Evolutionary conservation across 2,888 invertebrate genomes (phyloP).

Genomic region (Chrysodeixis includens): DNA sequence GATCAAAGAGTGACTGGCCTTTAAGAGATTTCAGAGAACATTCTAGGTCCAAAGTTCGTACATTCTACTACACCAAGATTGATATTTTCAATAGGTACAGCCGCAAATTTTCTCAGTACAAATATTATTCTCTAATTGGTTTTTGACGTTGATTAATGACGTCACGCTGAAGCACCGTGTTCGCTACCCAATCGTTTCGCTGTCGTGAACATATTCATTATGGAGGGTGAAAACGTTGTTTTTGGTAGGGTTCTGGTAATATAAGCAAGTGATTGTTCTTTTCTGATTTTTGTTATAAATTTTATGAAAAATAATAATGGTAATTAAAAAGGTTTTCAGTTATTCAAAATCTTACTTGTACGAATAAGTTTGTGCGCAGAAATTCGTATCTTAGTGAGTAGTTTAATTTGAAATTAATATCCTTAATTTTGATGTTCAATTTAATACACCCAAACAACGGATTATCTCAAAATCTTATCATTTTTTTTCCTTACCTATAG

Average conservation of each 20-base stretch:
- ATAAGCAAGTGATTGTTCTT: conserved; percentile 25
- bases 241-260: conserved; percentile 29
- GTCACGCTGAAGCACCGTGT: conserved; percentile 33
- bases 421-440: no score
- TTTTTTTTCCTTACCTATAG: no score
- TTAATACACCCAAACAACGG: no score
- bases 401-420: no score
- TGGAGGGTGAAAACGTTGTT: conserved; percentile 47
- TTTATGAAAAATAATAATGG: no score
- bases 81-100: conserved; percentile 41
- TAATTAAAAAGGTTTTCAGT: no score
- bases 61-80: conserved; percentile 25
- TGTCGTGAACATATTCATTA: conserved; percentile 72
- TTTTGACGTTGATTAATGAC: conserved; percentile 60
- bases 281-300: not conserved
- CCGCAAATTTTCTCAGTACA: conserved; percentile 26
- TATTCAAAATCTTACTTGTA: no score
- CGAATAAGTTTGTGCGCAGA: no score
- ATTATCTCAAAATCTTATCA: no score
- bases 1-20: no score
- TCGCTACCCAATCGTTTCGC: conserved; percentile 63
- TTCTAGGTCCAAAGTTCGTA: conserved; percentile 7
- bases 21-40: no score
- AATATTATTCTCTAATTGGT: conserved; percentile 59
- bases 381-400: no score